A percentile compares a stretch with the other conserved stretches of the same genome.
Conservation (phyloP, 2,797 vertebrate genomes). For the Crenichthys baileyi region DNA sequence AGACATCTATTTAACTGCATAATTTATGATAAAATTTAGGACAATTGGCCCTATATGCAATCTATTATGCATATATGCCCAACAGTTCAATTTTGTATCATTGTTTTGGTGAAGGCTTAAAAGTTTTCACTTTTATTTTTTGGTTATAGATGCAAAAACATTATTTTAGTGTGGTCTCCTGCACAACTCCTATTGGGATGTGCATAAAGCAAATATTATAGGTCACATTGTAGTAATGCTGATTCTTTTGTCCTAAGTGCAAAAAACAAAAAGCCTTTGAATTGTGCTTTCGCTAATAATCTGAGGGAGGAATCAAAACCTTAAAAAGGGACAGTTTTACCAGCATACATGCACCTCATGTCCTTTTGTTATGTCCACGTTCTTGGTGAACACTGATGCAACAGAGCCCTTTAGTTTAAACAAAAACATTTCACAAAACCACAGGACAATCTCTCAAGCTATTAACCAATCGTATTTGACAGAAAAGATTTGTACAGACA, state of each 20-base stretch:
- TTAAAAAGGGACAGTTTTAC: conserved; percentile 1
- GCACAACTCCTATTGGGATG: conserved; percentile 12
- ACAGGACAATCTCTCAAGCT: conserved; percentile 34
- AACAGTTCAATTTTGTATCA: neutral
- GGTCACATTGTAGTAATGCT: conserved; percentile 31
- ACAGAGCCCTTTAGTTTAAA: conserved; percentile 71
- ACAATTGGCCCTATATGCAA: neutral
- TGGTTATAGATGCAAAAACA: neutral
- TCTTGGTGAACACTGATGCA: conserved; percentile 56
- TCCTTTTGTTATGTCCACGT: conserved; percentile 25
- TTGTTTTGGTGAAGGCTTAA: neutral
- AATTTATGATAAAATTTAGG: neutral
- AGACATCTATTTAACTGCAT: neutral
- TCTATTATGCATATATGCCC: neutral
- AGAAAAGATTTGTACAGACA: conserved; percentile 40
- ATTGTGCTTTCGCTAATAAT: conserved; percentile 54
- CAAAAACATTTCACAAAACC: conserved; percentile 58
- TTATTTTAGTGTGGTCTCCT: too few species aligned
- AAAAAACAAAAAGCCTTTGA: conserved; percentile 38
- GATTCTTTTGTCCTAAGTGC: conserved; percentile 43
- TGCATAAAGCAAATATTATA: conserved; percentile 25
- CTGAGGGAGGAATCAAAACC: conserved; percentile 4
- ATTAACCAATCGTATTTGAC: conserved; percentile 22
- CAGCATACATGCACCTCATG: conserved; percentile 22
- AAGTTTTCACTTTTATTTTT: neutral